These are phyloP conservation scores for Pao palembangensis DNA, from an alignment of 2,113 vertebrate species.

Conservation along the genomic window DNA sequence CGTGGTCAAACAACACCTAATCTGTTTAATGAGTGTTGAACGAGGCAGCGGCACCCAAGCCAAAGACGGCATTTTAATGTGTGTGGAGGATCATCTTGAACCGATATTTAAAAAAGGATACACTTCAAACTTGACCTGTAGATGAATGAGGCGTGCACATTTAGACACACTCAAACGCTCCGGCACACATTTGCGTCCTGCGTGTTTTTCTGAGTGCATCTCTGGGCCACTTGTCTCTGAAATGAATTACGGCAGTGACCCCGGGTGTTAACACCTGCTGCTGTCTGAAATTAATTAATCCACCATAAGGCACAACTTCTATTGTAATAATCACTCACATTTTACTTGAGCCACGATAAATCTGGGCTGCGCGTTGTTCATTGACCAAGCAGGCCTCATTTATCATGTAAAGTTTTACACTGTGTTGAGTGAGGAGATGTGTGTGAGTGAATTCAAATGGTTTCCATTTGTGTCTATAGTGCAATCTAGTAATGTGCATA, in stretches of 20 bases:
- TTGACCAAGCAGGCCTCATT: slow-evolving; percentile 31
- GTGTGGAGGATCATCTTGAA: not conserved
- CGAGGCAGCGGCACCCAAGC: not conserved
- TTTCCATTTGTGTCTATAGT: not conserved
- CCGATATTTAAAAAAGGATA: not conserved
- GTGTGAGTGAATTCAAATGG: not conserved
- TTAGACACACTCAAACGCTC: slow-evolving; percentile 1
- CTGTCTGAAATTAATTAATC: slow-evolving; percentile 59
- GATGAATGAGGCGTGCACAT: not conserved
- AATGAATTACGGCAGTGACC: slow-evolving; percentile 48
- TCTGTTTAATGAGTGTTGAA: slow-evolving; percentile 1
- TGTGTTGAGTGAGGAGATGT: slow-evolving; percentile 11
- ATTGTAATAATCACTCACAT: slow-evolving; percentile 46
- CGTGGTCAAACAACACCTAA: not conserved
- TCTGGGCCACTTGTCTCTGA: slow-evolving; percentile 46
- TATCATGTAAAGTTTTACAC: slow-evolving; percentile 22
- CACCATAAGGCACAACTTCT: slow-evolving; percentile 33
- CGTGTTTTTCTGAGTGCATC: slow-evolving; percentile 33
- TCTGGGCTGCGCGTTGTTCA: slow-evolving; percentile 12
- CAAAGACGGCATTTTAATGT: not conserved
- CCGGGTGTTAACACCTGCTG: slow-evolving; percentile 49
- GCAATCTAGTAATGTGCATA: no score
- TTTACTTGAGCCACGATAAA: slow-evolving; percentile 24
- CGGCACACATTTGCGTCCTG: slow-evolving; percentile 5
- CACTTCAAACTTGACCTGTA: not conserved